Percentiles rank a stretch among this genome's conserved stretches.
phyloP scores from a whole-genome alignment of 2,888 invertebrate species.

The Folsomia manolachei region DNA sequence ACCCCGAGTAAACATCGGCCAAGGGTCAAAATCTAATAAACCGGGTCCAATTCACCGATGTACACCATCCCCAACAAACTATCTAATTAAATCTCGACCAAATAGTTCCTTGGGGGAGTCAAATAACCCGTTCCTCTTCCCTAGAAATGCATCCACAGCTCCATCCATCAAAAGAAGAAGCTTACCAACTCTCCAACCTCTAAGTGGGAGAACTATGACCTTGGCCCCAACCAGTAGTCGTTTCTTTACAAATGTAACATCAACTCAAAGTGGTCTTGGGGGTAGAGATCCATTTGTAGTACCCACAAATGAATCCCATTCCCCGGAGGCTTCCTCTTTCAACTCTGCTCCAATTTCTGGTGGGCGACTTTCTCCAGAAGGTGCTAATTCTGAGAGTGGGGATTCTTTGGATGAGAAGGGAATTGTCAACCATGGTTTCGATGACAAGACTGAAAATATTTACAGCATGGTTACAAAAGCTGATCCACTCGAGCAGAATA shows the following conservation, averaged over 20 bases:
- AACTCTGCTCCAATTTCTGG: constrained; percentile 1
- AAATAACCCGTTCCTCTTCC: constrained; percentile 3
- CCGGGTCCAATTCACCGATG: too few relatives aligned
- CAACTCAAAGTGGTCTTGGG: not conserved
- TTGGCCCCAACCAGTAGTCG: not conserved
- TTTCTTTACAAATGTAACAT: not conserved
- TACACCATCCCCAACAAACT: not conserved
- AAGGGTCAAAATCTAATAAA: too few relatives aligned
- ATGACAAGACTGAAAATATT: constrained; percentile 26
- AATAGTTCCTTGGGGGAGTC: not conserved
- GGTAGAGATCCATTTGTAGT: not conserved
- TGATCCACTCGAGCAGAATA: too few relatives aligned
- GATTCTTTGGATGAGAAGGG: too few relatives aligned
- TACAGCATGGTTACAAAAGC: not conserved
- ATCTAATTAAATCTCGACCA: constrained; percentile 19
- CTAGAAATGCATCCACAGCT: constrained; percentile 4
- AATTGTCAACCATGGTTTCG: constrained; percentile 44
- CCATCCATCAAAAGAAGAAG: not conserved
- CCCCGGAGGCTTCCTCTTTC: not conserved
- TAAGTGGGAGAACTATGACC: not conserved
- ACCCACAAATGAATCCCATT: constrained; percentile 10
- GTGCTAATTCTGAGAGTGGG: constrained; percentile 43
- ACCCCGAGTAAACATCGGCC: too few relatives aligned
- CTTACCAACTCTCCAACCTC: not conserved
- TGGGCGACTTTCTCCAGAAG: constrained; percentile 42